Base-by-base conservation (phyloP, 2,888 invertebrate genomes). In the Dolichomitus sp. region DNA sequence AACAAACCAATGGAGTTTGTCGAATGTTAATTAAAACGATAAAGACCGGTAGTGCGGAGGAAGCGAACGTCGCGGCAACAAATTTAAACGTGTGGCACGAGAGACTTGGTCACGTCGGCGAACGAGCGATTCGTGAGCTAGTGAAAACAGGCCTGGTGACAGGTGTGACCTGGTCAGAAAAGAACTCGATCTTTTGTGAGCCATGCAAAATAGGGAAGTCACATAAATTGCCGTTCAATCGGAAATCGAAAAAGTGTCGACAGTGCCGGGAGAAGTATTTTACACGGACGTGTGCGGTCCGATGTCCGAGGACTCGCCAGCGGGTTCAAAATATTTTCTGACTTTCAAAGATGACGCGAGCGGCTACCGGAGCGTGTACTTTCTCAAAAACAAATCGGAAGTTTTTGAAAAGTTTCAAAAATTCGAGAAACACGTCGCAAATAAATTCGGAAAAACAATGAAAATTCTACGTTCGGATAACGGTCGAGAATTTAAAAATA, bases 281-380 rank as follows among this genome's bases (percentile, higher is more conserved):
- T 78, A 81, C 52, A 80, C 81, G 0, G 85, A 87, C 45, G 81
- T 86, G n/a, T 80, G 81, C 54, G 86, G 86, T 1, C 86, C 85
- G 11, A 83, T 85, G 70, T 48, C 72, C 3, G 75, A 57, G 30
- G 48, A 42, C 7, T 84, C 85, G 1, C 23, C 23, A 19, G 84
- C 80, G 11, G 83, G 86, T 17, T n/a, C 83, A 9, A 65, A 63
- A 40, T 87, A 78, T 19, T 83, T 86, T 11, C 42, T 87, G 12
- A 84, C 82, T 4, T 84, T 86, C 14, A 85, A 80, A 4, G 87
- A 86, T 50, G 86, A 87, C 57, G 59, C 70, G 48, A 68, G 48
- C 9, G 72, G 83, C 0, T 87, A 72, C 40, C 69, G 80, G 3
- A 30, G 3, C 3, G 30, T 30, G 4, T 30, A 4, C 30, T 30